phyloP scores from a whole-genome alignment of 2,888 invertebrate genomes.

The Ophonus ardosiacus region DNA sequence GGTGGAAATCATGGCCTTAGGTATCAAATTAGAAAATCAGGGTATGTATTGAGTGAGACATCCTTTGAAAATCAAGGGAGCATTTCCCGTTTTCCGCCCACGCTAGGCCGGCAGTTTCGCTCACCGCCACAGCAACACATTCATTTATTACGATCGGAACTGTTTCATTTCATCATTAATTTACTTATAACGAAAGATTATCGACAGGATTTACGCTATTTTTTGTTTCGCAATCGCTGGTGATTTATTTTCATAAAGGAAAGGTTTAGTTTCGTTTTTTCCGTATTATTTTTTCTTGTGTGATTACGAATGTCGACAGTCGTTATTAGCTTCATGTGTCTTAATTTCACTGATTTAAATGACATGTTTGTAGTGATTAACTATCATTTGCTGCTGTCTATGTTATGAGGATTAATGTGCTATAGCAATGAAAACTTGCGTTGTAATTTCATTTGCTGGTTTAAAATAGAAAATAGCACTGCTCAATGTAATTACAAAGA shows the following conservation, averaged over 20 bases:
- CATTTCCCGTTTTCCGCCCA: slow-evolving; percentile 26
- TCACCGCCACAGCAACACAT: slow-evolving; percentile 40
- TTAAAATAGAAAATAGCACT: not conserved
- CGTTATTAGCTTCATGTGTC: slow-evolving; percentile 25
- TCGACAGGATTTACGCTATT: slow-evolving; percentile 53
- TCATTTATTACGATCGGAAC: slow-evolving; percentile 61
- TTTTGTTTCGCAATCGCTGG: slow-evolving; percentile 32
- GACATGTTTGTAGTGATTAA: slow-evolving; percentile 32
- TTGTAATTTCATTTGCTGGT: slow-evolving; percentile 16
- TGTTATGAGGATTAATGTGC: slow-evolving; percentile 13
- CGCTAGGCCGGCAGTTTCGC: not conserved
- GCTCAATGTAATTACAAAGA: too few relatives aligned
- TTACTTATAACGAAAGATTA: slow-evolving; percentile 63
- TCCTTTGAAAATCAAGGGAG: not conserved
- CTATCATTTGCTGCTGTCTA: slow-evolving; percentile 6
- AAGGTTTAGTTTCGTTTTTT: slow-evolving; percentile 31
- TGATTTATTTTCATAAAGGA: slow-evolving; percentile 60
- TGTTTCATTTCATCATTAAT: slow-evolving; percentile 63
- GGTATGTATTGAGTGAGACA: not conserved
- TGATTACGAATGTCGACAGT: slow-evolving; percentile 31
- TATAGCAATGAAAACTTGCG: not conserved
- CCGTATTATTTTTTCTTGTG: slow-evolving; percentile 13
- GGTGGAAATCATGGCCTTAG: too few relatives aligned
- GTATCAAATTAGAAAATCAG: too few relatives aligned
- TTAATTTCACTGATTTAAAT: slow-evolving; percentile 17